These are phyloP conservation scores for Hyles euphorbiae DNA, from an alignment of 1,140 invertebrate genomes.

Conservation along the genomic window DNA sequence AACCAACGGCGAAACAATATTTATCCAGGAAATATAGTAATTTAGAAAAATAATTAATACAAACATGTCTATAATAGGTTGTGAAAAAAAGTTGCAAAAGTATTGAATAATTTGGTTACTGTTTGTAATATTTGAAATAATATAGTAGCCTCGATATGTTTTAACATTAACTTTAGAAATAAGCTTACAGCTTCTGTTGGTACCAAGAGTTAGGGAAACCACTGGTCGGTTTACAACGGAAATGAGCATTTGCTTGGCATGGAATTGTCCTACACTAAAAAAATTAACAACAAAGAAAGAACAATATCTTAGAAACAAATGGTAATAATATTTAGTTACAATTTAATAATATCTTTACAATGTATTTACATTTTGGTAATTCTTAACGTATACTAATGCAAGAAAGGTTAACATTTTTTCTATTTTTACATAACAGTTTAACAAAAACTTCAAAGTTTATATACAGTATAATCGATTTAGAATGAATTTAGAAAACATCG, in stretches of 20 bases:
- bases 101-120: too few relatives aligned
- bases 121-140: neutral
- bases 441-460: constrained; percentile 36
- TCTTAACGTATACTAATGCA: constrained; percentile 72
- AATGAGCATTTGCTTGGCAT: constrained; percentile 44
- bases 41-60: too few relatives aligned
- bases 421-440: constrained; percentile 56
- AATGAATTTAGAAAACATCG: constrained; percentile 35
- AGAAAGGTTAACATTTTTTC: constrained; percentile 48
- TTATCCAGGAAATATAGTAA: too few relatives aligned
- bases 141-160: constrained; percentile 6
- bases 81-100: too few relatives aligned
- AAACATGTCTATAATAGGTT: too few relatives aligned
- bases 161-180: constrained; percentile 2
- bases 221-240: constrained; percentile 31
- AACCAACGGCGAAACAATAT: too few relatives aligned
- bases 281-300: constrained; percentile 73
- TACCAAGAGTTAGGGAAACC: constrained; percentile 14
- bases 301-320: constrained; percentile 70
- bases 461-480: constrained; percentile 22
- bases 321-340: constrained; percentile 72
- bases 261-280: constrained; percentile 53
- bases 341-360: constrained; percentile 72
- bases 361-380: constrained; percentile 72
- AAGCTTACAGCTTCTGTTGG: constrained; percentile 6